These are phyloP conservation scores for Ctenicera cuprea DNA, from an alignment of 2,888 invertebrate genomes.

Conservation along the genomic window DNA sequence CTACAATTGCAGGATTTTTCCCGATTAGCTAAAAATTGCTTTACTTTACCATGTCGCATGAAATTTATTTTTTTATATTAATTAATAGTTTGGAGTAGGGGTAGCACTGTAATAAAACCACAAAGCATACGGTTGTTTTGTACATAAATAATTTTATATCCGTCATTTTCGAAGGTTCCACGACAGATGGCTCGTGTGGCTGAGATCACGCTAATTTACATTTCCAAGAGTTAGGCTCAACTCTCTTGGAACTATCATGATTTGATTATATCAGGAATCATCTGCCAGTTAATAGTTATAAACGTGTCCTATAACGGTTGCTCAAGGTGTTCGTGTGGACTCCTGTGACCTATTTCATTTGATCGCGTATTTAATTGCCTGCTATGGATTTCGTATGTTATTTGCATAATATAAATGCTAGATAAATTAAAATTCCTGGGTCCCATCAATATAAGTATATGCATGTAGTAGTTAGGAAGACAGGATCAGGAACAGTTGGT, in stretches of 20 bases:
- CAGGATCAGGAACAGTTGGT: too few species aligned
- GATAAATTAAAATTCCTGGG: too few species aligned
- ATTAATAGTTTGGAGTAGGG: too few species aligned
- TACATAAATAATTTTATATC: constrained; percentile 20
- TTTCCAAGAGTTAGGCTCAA: constrained; percentile 50
- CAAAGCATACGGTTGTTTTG: neutral
- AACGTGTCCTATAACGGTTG: constrained; percentile 46
- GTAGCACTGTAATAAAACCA: neutral
- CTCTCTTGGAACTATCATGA: constrained; percentile 48
- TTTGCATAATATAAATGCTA: too few species aligned
- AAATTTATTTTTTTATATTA: too few species aligned
- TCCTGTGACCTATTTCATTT: constrained; percentile 17
- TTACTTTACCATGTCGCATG: too few species aligned
- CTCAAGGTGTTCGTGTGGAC: constrained; percentile 44
- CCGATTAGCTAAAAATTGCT: neutral
- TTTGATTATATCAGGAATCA: constrained; percentile 49
- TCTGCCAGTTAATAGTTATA: constrained; percentile 43
- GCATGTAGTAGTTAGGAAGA: too few species aligned
- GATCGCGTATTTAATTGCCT: neutral
- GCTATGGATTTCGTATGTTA: neutral
- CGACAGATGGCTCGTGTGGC: constrained; percentile 54
- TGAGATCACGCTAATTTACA: constrained; percentile 54
- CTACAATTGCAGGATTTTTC: constrained; percentile 43
- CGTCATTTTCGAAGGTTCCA: constrained; percentile 25
- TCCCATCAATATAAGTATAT: too few species aligned